Evolutionary conservation across 2,113 vertebrate species (phyloP).

Genomic region (Chinchilla lanigera): DNA sequence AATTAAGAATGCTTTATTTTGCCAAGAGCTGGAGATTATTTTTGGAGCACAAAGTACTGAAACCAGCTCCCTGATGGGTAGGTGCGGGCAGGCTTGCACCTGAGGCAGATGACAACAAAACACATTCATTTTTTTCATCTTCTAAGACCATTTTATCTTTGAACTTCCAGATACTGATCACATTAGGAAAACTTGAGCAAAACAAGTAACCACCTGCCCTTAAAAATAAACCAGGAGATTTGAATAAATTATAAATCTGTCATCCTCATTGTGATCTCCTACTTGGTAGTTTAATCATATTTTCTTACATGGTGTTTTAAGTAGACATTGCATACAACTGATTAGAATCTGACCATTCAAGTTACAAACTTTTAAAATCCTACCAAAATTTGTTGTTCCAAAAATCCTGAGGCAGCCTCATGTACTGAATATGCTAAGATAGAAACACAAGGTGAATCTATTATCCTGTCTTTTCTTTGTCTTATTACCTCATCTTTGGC

Average conservation of each 20-base stretch:
- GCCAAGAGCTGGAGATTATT: not conserved
- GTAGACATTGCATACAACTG: not conserved
- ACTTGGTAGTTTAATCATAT: slow-evolving; percentile 7
- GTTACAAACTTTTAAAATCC: not conserved
- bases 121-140: not conserved
- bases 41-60: not conserved
- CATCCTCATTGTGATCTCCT: not conserved
- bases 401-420: not conserved
- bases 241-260: not conserved
- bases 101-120: not conserved
- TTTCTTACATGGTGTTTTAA: slow-evolving; percentile 27
- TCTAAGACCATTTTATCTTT: not conserved
- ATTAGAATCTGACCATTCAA: not conserved
- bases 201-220: not conserved
- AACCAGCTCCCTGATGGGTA: not conserved
- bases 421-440: not conserved
- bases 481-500: not conserved
- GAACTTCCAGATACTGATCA: not conserved
- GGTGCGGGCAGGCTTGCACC: not conserved
- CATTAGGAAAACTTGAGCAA: not conserved
- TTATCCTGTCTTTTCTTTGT: not conserved
- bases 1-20: slow-evolving; percentile 18
- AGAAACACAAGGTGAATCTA: not conserved
- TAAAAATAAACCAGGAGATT: slow-evolving; percentile 28
- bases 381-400: not conserved